Base-by-base conservation (phyloP, 2,888 invertebrate genomes). In the Ormyrus pomaceus region DNA sequence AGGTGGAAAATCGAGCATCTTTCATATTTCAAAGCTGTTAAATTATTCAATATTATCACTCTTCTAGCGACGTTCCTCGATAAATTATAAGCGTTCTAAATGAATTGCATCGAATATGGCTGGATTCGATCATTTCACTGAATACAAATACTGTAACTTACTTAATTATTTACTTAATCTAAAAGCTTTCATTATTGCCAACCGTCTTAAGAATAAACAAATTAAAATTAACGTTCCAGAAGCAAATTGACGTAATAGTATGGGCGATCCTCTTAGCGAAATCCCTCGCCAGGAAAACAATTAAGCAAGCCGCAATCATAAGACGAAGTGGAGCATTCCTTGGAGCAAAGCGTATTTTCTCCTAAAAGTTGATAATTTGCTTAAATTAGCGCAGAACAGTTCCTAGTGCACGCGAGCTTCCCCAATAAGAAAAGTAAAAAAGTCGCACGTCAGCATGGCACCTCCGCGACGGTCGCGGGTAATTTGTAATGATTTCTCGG, bases 401-500 rank as follows among this genome's bases (percentile, higher is more conserved):
- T 46, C 10, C n/a, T 19, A 0, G 11, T 45, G 64, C 80, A 77
- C 72, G 76, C 80, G 48, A 77, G 55, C 68, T 76, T 55, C n/a
- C 6, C 13, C 70, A 71, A 75, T 79, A 75, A 75, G 65, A 79
- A 79, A 55, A 62, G 13, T 58, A 53, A 10, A 64, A 55, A 19
- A 62, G 46, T 13, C 45, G 62, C 5, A 46, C 46, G 68, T 55
- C 68, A 68, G 34, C 68, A 53, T 51, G 34, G 51, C 65, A 6
- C 10, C 9, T 10, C 6, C 58, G 70, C 13, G 53, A 73, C 74
- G 66, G 64, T 62, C 59, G 55, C 77, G 59, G 10, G 19, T 65
- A 64, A 79, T 82, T 82, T 83, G 74, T 80, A 82, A 80, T 80
- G 80, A 82, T 68, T 81, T 77, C 70, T 34, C 65, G 19, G 77